A percentile compares a stretch with the other conserved stretches of the same genome.
These are phyloP conservation scores for Danionella cerebrum DNA, from an alignment of 2,113 vertebrate species.

Conservation along the genomic window DNA sequence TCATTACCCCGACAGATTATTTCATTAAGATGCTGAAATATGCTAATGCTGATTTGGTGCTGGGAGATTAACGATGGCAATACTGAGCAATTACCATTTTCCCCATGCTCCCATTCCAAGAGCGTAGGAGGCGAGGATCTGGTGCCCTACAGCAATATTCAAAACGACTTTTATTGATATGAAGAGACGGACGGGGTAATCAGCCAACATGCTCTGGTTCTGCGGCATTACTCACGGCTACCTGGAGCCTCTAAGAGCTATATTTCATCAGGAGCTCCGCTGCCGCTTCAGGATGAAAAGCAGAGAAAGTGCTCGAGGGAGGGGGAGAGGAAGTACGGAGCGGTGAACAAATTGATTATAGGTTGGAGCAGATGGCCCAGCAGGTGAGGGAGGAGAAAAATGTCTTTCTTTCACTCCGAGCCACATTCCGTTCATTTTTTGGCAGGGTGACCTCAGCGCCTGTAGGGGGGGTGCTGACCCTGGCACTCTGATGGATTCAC, in stretches of 20 bases:
- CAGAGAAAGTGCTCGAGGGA: not conserved
- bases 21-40: conserved; percentile 71
- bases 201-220: conserved; percentile 52
- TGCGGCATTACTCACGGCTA: conserved; percentile 24
- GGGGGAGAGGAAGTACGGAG: conserved; percentile 42
- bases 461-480: conserved; percentile 45
- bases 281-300: conserved; percentile 3
- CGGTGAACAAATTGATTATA: conserved; percentile 69
- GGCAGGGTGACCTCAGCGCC: conserved; percentile 44
- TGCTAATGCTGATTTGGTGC: conserved; percentile 67
- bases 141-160: conserved; percentile 53
- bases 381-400: conserved; percentile 56
- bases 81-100: conserved; percentile 62
- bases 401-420: conserved; percentile 36
- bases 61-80: conserved; percentile 61
- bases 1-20: conserved; percentile 62
- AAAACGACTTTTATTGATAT: conserved; percentile 58
- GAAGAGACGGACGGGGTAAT: conserved; percentile 53
- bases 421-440: conserved; percentile 52
- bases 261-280: conserved; percentile 32
- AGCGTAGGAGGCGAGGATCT: conserved; percentile 34
- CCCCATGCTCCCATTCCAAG: conserved; percentile 25
- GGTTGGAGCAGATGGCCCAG: conserved; percentile 53
- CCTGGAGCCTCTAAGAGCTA: conserved; percentile 18
- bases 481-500: conserved; percentile 39